A percentile compares a stretch with the other conserved stretches of the same genome.
Evolutionary conservation across 1,140 invertebrate species (phyloP).

Genomic region (Proctacanthus coquilletti): DNA sequence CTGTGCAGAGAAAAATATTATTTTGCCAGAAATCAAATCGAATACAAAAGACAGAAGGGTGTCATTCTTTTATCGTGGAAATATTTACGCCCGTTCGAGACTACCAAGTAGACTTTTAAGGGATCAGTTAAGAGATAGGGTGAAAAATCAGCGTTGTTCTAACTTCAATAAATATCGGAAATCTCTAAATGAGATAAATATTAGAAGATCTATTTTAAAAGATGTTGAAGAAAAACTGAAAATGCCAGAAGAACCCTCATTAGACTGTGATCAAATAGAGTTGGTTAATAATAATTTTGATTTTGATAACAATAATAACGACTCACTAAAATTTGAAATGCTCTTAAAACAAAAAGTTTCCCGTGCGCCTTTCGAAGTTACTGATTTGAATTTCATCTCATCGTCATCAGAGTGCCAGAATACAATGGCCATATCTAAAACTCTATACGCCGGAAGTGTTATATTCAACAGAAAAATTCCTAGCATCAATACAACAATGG

Average conservation of each 20-base stretch:
- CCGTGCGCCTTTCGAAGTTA: neutral
- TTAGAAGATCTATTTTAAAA: neutral
- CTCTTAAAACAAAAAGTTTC: neutral
- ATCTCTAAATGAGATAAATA: neutral
- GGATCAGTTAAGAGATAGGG: neutral
- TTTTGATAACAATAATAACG: neutral
- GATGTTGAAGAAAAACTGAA: too few relatives aligned
- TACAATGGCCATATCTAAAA: neutral
- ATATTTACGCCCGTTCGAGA: neutral
- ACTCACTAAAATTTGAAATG: neutral
- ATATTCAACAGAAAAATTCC: neutral
- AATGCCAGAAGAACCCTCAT: too few relatives aligned
- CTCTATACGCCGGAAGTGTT: neutral
- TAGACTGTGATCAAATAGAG: neutral
- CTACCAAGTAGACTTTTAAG: neutral
- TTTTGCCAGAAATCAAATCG: neutral
- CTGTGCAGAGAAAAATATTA: neutral
- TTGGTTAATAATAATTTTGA: neutral
- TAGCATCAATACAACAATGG: slow-evolving; percentile 3
- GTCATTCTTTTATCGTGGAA: neutral
- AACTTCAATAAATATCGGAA: neutral
- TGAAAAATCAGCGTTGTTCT: neutral
- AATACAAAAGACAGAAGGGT: neutral
- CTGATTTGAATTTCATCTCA: neutral
- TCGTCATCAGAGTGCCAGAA: neutral